Evolutionary conservation across 2,888 invertebrate species (phyloP).

Genomic region (Dolichomitus sp.): DNA sequence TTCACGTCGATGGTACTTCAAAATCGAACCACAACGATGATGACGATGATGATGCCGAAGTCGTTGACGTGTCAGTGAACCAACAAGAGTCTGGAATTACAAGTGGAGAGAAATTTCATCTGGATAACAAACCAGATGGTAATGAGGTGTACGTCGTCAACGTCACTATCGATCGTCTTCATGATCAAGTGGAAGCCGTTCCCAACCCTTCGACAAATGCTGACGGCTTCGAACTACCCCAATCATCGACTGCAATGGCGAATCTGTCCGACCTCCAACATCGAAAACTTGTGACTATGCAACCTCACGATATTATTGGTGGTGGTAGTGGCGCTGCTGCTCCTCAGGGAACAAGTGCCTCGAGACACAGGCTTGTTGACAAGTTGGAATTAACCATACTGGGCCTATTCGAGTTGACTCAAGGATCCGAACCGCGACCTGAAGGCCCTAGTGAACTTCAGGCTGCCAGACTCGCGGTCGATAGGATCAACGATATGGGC

Average conservation of each 20-base stretch:
- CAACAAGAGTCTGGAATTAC: slow-evolving; percentile 9
- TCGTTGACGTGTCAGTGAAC: slow-evolving; percentile 19
- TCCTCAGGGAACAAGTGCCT: slow-evolving; percentile 25
- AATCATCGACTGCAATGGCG: slow-evolving; percentile 40
- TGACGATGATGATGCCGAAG: neutral
- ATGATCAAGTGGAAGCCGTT: slow-evolving; percentile 18
- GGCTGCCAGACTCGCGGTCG: slow-evolving; percentile 93
- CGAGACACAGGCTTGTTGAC: slow-evolving; percentile 64
- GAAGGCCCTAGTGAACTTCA: slow-evolving; percentile 92
- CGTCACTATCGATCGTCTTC: slow-evolving; percentile 42
- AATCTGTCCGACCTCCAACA: slow-evolving; percentile 27
- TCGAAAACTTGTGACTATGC: slow-evolving; percentile 4
- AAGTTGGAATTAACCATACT: slow-evolving; percentile 89
- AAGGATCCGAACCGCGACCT: slow-evolving; percentile 88
- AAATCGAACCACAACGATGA: neutral
- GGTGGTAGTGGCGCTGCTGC: neutral
- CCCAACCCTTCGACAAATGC: slow-evolving; percentile 14
- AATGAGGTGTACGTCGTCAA: slow-evolving; percentile 45
- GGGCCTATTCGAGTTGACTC: slow-evolving; percentile 93
- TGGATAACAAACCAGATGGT: slow-evolving; percentile 38
- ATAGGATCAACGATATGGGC: slow-evolving; percentile 91
- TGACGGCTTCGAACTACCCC: slow-evolving; percentile 24
- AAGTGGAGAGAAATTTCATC: slow-evolving; percentile 33
- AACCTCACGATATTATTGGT: neutral
- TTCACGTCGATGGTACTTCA: slow-evolving; percentile 22